Base-by-base conservation (phyloP, 2,888 invertebrate species). In the Rhamnusium bicolor region DNA sequence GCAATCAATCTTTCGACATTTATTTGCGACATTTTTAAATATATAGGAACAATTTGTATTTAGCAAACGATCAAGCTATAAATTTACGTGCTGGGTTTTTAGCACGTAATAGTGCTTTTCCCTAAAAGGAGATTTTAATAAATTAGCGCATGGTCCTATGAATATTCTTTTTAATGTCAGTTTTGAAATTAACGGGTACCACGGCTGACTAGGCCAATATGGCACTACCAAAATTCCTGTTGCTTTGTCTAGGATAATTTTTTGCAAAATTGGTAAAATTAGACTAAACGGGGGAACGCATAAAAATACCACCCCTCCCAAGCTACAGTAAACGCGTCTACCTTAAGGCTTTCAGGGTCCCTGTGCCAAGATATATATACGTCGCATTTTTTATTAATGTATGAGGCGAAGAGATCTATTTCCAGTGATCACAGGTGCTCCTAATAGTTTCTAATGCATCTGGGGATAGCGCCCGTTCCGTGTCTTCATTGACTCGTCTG, bases 231-330 rank as follows among this genome's bases (percentile, higher is more conserved):
- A 19, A 8, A 83, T 79, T 2, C 82, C 81, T 14, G 53, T 65
- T 6, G 83, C 80, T 49, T 72, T 74, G 47, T 85, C 82, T 0
- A 47, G 29, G 8, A 72, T 71, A 14, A 84, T 82, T 68, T 85
- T 84, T 68, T 72, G 72, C 12, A 85, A 46, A 1, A 72, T 62
- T 73, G 73, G 78, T 40, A 81, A 61, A 8, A 83, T 76, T 3
- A 81, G 19, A 0, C 76, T 69, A 68, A 83, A 84, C 1, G 82
- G 82, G 0, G 82, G 32, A 84, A 84, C 0, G 83, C 83, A 70
- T 83, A 84, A 67, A 76, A 75, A 1, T n/a, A 18, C 1, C 47
- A 18, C 10, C 18, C 12, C 74, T 77, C 27, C 76, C 76, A 63
- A 68, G 32, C 2, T 0, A 58, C 1, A 3, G 58, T 58, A 10